Base-by-base conservation (phyloP, 1,140 invertebrate species). In the Drosophila ironensis region DNA sequence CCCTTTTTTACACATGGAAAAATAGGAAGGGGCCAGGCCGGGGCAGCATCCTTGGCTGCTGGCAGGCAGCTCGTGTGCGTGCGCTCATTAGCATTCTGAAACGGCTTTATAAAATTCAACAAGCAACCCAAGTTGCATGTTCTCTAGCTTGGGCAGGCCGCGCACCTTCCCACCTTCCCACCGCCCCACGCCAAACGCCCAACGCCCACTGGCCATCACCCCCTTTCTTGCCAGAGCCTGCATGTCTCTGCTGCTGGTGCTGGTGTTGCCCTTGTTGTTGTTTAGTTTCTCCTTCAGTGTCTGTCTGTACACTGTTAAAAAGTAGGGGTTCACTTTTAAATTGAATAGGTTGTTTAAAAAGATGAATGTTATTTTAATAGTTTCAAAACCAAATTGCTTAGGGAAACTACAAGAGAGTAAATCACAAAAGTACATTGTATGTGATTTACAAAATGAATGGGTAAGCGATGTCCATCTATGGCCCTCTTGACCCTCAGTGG, bases 31-130 rank as follows among this genome's bases (percentile, higher is more conserved):
- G 48, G 35, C n/a, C n/a, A n/a, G 19, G 16, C n/a, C 11, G 45
- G 45, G 42, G 38, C 63, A 30, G 45, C 22, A 71, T 70, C 68
- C 66, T 71, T 71, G 66, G 66, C 56, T 60, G 56, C 56, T 68
- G 73, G 73, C 77, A 68, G 73, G 73, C 77, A 72, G 77, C 69
- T 73, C 78, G 78, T 82, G 77, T 82, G 78, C 78, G 78, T 82
- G 80, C 80, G 78, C 78, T 82, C 78, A 82, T 82, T 82, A 82
- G 78, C 78, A 82, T 82, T 82, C 78, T 82, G 78, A 82, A 82
- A 82, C 78, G 78, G 78, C 78, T 82, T 82, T 82, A 82, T 82
- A 82, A 82, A 82, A 82, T 82, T 82, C 78, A 82, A 82, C 80
- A 84, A 82, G 57, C 57, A 81, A 76, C 72, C 50, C 57, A 76